phyloP scores from a whole-genome alignment of 2,113 vertebrate species.

The Dicerorhinus sumatrensis region DNA sequence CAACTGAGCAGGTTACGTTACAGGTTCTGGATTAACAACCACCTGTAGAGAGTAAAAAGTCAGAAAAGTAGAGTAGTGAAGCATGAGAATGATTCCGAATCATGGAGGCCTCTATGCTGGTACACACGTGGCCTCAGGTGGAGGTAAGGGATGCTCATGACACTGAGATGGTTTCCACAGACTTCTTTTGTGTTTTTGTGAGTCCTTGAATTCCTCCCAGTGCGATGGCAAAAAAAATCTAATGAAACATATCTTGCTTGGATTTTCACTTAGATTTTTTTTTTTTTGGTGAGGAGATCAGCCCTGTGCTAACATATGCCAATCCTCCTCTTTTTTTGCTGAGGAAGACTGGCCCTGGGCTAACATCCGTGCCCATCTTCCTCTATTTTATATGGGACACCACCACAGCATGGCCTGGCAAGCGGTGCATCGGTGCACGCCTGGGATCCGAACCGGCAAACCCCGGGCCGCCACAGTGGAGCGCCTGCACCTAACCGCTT shows the following conservation, averaged over 20 bases:
- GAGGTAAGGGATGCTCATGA: rapidly evolving
- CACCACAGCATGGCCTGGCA: too few species aligned
- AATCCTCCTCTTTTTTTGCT: too few species aligned
- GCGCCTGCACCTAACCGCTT: too few species aligned
- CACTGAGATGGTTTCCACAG: background rate
- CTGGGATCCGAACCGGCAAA: too few species aligned
- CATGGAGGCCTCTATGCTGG: rapidly evolving
- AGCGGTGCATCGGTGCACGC: too few species aligned
- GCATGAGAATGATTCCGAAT: background rate
- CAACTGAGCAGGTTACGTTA: background rate
- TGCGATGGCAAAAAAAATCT: background rate
- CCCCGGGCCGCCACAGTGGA: too few species aligned
- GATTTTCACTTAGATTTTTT: background rate
- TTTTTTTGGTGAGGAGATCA: too few species aligned
- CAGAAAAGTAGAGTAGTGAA: background rate
- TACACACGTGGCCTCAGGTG: rapidly evolving
- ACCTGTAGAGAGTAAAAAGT: background rate
- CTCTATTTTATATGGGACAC: too few species aligned
- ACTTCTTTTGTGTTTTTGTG: background rate
- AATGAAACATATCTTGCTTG: background rate
- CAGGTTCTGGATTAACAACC: background rate
- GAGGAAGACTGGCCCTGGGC: too few species aligned
- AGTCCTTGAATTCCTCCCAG: background rate
- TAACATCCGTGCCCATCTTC: too few species aligned
- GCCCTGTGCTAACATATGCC: too few species aligned